Conservation (phyloP, 2,888 invertebrate genomes). For the Eucera pruinosa region DNA sequence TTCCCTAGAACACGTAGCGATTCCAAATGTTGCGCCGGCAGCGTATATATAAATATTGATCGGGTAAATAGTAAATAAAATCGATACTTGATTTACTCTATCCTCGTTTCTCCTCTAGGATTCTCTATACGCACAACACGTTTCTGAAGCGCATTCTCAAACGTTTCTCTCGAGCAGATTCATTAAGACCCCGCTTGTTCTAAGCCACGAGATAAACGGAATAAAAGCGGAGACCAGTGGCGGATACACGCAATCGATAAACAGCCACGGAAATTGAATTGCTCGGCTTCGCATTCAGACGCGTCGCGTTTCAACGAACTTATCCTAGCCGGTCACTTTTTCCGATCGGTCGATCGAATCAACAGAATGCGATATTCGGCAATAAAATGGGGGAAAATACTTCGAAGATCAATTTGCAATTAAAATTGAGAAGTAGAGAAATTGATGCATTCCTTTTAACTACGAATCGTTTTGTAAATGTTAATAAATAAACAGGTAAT, state of each 20-base stretch:
- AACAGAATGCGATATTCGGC: too few relatives aligned
- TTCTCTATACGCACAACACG: background rate
- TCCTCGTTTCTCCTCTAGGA: background rate
- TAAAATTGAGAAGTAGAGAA: too few relatives aligned
- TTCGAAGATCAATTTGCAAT: too few relatives aligned
- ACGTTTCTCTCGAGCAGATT: conserved; percentile 8
- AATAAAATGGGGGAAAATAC: too few relatives aligned
- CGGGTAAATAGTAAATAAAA: background rate
- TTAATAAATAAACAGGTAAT: too few relatives aligned
- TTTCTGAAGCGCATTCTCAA: background rate
- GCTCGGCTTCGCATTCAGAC: conserved; percentile 26
- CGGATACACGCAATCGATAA: conserved; percentile 33
- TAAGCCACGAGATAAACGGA: conserved; percentile 4
- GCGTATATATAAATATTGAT: too few relatives aligned
- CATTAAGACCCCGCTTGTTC: conserved; percentile 7
- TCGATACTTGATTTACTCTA: background rate
- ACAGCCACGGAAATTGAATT: conserved; percentile 38
- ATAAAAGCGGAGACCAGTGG: background rate
- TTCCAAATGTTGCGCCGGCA: too few relatives aligned
- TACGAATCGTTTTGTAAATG: too few relatives aligned
- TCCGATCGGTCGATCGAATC: conserved; percentile 34
- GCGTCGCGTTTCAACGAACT: conserved; percentile 23
- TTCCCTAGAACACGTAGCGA: too few relatives aligned
- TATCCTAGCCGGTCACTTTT: conserved; percentile 22
- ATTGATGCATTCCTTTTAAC: too few relatives aligned